Evolutionary conservation across 2,113 vertebrate species (phyloP).

Genomic region (Pungitius pungitius): DNA sequence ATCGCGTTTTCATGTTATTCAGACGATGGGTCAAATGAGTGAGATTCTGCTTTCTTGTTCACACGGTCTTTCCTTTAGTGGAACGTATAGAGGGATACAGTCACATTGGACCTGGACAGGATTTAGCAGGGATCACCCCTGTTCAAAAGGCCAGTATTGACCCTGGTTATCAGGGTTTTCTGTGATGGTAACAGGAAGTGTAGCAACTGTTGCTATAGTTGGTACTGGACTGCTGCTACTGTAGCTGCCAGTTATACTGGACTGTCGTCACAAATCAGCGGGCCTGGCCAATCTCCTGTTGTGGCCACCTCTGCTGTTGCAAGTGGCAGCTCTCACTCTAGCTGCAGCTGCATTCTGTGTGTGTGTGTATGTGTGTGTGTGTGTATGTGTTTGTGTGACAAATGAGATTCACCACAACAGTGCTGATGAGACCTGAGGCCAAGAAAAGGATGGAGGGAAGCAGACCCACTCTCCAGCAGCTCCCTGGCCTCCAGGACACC

Average conservation of each 20-base stretch:
- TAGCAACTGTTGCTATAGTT: slow-evolving; percentile 34
- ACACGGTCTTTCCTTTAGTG: not conserved
- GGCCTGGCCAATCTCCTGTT: slow-evolving; percentile 74
- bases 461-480: slow-evolving; percentile 69
- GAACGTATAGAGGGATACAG: not conserved
- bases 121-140: not conserved
- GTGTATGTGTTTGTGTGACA: slow-evolving; percentile 81
- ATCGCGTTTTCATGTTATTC: not conserved
- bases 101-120: not conserved
- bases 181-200: slow-evolving; percentile 31
- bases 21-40: not conserved
- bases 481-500: slow-evolving; percentile 83
- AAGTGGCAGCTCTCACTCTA: slow-evolving; percentile 88
- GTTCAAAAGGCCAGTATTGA: slow-evolving; percentile 3
- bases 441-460: slow-evolving; percentile 70
- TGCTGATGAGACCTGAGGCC: slow-evolving; percentile 84
- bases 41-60: not conserved
- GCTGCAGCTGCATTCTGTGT: slow-evolving; percentile 62
- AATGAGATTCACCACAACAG: slow-evolving; percentile 82
- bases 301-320: slow-evolving; percentile 82
- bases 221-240: slow-evolving; percentile 76
- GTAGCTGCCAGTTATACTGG: slow-evolving; percentile 88
- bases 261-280: slow-evolving; percentile 68
- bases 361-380: slow-evolving; percentile 36
- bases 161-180: not conserved